These are phyloP conservation scores for Frankliniella fusca DNA, from an alignment of 2,888 invertebrate species.

Conservation along the genomic window DNA sequence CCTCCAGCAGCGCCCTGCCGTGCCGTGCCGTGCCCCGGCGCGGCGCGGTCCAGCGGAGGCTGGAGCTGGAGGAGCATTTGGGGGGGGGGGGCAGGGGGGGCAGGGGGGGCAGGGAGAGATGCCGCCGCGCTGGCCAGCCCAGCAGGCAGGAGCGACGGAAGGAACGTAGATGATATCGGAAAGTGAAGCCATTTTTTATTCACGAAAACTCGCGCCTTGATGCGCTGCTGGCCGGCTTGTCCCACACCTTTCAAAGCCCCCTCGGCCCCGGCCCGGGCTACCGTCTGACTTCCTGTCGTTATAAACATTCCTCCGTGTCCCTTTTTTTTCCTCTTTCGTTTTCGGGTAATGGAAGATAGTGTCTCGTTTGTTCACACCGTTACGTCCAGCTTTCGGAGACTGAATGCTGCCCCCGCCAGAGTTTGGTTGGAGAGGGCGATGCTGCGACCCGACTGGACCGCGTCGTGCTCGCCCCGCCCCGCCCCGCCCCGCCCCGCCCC, in stretches of 20 bases:
- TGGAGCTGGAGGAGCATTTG: background rate
- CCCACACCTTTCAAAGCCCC: slow-evolving; percentile 15
- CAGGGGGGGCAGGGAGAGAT: background rate
- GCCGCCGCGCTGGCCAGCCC: background rate
- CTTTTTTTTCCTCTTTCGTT: background rate
- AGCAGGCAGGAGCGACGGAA: background rate
- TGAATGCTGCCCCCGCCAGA: background rate
- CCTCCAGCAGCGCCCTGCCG: background rate
- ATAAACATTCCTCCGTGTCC: background rate
- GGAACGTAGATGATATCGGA: slow-evolving; percentile 24
- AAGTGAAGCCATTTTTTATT: slow-evolving; percentile 26
- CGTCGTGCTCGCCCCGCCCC: no score
- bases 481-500: no score
- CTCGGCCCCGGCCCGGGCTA: background rate
- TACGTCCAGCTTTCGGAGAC: background rate
- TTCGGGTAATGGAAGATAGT: slow-evolving; percentile 26
- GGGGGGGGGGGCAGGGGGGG: background rate
- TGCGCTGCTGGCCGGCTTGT: slow-evolving; percentile 7
- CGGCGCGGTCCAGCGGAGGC: background rate
- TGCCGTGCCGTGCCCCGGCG: background rate
- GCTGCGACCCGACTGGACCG: no score
- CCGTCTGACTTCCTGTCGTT: slow-evolving; percentile 20
- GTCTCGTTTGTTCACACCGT: slow-evolving; percentile 26
- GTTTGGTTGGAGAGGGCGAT: background rate
- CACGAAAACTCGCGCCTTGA: slow-evolving; percentile 23